phyloP scores from a whole-genome alignment of 2,888 invertebrate genomes.

The Orchesella flavescens region DNA sequence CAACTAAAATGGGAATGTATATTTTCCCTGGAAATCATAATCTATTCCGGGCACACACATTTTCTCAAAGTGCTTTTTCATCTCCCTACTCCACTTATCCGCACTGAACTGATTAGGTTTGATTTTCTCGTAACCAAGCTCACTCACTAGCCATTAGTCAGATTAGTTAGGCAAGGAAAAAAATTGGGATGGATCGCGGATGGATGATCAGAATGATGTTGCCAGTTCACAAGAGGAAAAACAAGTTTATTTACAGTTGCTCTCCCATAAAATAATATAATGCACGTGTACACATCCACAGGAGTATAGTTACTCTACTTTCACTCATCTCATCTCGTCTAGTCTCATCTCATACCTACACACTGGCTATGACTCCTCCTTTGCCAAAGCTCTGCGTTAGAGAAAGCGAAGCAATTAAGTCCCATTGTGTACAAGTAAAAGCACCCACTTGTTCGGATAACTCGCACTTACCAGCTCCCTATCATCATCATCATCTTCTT shows the following conservation, averaged over 20 bases:
- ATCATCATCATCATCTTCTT: no score
- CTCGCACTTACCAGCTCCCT: no score
- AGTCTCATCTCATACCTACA: not conserved
- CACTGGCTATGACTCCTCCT: not conserved
- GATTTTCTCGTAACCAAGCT: slow-evolving; percentile 54
- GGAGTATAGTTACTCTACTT: not conserved
- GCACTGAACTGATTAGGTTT: slow-evolving; percentile 42
- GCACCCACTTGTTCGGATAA: slow-evolving; percentile 3
- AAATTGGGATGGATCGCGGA: not conserved
- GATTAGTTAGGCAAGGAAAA: slow-evolving; percentile 29
- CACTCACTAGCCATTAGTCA: slow-evolving; percentile 45
- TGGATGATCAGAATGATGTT: no score
- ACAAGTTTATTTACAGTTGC: slow-evolving; percentile 7
- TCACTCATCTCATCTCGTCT: not conserved
- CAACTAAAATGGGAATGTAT: no score
- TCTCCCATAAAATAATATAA: not conserved
- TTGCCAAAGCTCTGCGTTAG: slow-evolving; percentile 2
- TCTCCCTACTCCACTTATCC: no score
- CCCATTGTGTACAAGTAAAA: slow-evolving; percentile 24
- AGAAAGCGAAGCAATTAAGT: slow-evolving; percentile 50
- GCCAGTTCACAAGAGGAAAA: not conserved
- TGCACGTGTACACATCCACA: not conserved
- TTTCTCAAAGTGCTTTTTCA: no score
- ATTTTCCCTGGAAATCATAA: no score
- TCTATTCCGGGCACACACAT: no score